Evolutionary conservation across 2,888 invertebrate species (phyloP).

Genomic region (Caenorhabditis becei): DNA sequence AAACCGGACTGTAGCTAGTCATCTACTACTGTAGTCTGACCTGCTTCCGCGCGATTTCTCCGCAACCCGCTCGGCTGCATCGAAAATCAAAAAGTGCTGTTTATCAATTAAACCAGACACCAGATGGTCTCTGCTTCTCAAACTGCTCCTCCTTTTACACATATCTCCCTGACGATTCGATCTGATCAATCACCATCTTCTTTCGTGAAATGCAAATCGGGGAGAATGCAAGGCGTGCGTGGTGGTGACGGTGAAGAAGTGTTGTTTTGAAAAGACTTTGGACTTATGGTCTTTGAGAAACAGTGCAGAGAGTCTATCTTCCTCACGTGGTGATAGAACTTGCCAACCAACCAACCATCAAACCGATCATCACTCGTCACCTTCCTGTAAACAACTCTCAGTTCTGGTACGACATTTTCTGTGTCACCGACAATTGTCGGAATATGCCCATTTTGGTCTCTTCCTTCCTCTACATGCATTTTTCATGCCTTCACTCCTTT

Average conservation of each 20-base stretch:
- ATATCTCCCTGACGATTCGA: slow-evolving; percentile 18
- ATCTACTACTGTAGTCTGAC: slow-evolving; percentile 33
- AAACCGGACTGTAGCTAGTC: slow-evolving; percentile 1
- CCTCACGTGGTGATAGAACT: slow-evolving; percentile 25
- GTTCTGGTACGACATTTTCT: slow-evolving; percentile 21
- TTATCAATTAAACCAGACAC: slow-evolving; percentile 47
- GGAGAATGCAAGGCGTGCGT: not conserved
- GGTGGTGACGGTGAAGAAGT: not conserved
- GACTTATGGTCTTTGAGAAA: slow-evolving; percentile 51
- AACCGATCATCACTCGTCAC: slow-evolving; percentile 34
- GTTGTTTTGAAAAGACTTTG: slow-evolving; percentile 44
- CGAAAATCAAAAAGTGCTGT: slow-evolving; percentile 48
- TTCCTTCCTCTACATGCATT: slow-evolving; percentile 9
- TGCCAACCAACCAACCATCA: not conserved
- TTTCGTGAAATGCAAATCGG: slow-evolving; percentile 10
- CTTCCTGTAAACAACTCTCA: slow-evolving; percentile 1
- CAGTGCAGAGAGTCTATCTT: slow-evolving; percentile 32
- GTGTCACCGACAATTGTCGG: slow-evolving; percentile 2
- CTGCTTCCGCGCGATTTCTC: slow-evolving; percentile 13
- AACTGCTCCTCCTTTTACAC: slow-evolving; percentile 13
- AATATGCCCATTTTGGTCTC: not conserved
- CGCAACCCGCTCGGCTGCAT: slow-evolving; percentile 12
- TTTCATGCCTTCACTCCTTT: slow-evolving; percentile 19
- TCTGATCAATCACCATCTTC: slow-evolving; percentile 47
- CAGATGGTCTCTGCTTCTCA: slow-evolving; percentile 19